Conservation (phyloP, 2,797 vertebrate species). For the Bovichtus diacanthus region DNA sequence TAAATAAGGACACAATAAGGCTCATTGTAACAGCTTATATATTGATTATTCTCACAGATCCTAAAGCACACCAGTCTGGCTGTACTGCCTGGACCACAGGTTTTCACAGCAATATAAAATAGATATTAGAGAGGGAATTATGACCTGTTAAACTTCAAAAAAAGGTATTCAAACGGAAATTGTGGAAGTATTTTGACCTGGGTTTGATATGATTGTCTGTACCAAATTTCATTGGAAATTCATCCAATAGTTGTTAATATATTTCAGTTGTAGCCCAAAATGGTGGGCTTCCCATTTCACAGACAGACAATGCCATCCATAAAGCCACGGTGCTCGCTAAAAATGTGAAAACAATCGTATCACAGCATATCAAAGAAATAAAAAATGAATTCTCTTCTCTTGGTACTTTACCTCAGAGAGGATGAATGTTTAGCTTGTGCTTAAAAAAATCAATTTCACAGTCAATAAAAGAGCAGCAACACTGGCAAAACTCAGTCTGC, state of each 20-base stretch:
- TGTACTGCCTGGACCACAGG: too few species aligned
- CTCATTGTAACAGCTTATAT: too few species aligned
- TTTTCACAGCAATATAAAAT: too few species aligned
- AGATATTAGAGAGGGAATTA: too few species aligned
- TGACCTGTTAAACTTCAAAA: too few species aligned
- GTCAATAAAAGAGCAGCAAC: slow-evolving; percentile 22
- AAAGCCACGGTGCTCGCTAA: neutral
- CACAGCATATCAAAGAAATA: slow-evolving; percentile 1
- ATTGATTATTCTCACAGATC: too few species aligned
- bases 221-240: neutral
- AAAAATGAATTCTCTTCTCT: neutral
- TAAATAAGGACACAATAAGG: too few species aligned
- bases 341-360: neutral
- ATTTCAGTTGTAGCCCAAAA: neutral
- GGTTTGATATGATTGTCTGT: neutral
- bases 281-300: neutral
- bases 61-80: too few species aligned
- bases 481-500: slow-evolving; percentile 7
- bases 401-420: neutral
- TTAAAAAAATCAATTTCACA: slow-evolving; percentile 9
- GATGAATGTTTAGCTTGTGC: neutral
- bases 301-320: neutral
- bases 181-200: neutral
- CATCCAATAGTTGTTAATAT: neutral
- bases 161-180: too few species aligned